phyloP scores from a whole-genome alignment of 2,113 vertebrate species.

The Chaetops frenatus region DNA sequence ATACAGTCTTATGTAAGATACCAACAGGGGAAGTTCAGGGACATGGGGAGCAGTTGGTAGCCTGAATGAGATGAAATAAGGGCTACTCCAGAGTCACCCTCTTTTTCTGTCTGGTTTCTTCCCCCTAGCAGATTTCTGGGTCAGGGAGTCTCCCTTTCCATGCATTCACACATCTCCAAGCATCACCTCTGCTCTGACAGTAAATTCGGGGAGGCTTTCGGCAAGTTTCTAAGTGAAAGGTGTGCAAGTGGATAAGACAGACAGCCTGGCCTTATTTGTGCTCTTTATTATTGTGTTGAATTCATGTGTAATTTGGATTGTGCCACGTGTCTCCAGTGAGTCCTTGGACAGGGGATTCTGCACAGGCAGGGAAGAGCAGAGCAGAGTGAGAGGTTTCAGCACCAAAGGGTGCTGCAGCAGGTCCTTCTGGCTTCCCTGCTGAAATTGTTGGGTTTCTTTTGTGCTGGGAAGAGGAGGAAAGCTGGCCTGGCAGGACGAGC shows the following conservation, averaged over 20 bases:
- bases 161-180: neutral
- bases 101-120: neutral
- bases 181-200: neutral
- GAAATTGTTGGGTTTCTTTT: neutral
- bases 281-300: neutral
- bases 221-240: neutral
- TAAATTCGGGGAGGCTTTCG: neutral
- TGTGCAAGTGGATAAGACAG: neutral
- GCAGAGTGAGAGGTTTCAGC: neutral
- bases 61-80: neutral
- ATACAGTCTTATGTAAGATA: neutral
- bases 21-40: neutral
- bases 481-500: neutral
- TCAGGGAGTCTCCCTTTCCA: neutral
- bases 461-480: neutral
- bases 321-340: slow-evolving; percentile 15
- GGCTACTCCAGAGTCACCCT: neutral
- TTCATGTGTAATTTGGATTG: neutral
- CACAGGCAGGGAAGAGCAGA: neutral
- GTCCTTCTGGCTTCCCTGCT: neutral
- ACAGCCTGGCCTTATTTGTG: neutral
- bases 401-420: neutral
- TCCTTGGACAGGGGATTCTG: neutral
- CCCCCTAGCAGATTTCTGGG: neutral
- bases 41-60: neutral